phyloP scores from a whole-genome alignment of 2,888 invertebrate species.

The Polyommatus icarus region DNA sequence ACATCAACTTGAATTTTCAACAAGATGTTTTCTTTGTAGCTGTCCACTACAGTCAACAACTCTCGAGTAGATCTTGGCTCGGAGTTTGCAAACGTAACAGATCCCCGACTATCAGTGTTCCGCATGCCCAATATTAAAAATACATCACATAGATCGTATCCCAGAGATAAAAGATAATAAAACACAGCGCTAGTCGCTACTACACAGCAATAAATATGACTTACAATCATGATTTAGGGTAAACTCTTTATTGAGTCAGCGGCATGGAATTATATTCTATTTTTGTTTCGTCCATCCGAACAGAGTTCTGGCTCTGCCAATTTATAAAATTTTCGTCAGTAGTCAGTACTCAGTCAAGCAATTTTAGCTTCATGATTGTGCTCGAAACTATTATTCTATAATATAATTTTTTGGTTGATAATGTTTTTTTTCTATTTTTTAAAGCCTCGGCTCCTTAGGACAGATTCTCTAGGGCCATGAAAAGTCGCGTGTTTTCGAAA shows the following conservation, averaged over 20 bases:
- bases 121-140: constrained; percentile 17
- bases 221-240: constrained; percentile 45
- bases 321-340: constrained; percentile 66
- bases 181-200: background rate
- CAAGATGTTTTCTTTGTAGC: background rate
- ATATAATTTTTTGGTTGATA: background rate
- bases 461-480: background rate
- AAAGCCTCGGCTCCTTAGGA: background rate
- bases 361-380: background rate
- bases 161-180: constrained; percentile 9
- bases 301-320: constrained; percentile 68
- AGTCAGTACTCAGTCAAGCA: constrained; percentile 45
- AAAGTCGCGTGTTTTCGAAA: background rate
- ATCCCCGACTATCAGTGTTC: background rate
- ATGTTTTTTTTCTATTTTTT: background rate
- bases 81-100: background rate
- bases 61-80: constrained; percentile 11
- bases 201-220: constrained; percentile 35
- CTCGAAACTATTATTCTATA: background rate
- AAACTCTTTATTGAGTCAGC: constrained; percentile 58
- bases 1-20: background rate
- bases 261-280: constrained; percentile 69
- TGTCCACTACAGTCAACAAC: constrained; percentile 1
- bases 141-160: background rate
- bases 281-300: constrained; percentile 64